These are phyloP conservation scores for Eubasilissa regina DNA, from an alignment of 1,140 invertebrate species.

Conservation along the genomic window DNA sequence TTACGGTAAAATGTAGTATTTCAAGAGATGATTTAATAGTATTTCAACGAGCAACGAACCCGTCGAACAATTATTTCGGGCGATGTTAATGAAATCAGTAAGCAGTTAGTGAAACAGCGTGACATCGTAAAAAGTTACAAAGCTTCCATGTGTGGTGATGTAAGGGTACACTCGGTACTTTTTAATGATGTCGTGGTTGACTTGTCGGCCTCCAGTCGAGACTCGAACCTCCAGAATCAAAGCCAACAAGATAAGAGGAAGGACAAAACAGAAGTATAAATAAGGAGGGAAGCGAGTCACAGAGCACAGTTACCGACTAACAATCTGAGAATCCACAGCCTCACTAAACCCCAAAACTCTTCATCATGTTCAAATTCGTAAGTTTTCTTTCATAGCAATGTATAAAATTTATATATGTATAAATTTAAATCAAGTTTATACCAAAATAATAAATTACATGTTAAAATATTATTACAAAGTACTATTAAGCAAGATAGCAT, in stretches of 20 bases:
- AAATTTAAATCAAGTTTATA: not conserved
- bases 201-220: not conserved
- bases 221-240: too few species aligned
- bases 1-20: too few species aligned
- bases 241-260: not conserved
- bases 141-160: too few species aligned
- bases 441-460: not conserved
- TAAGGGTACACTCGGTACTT: too few species aligned
- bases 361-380: conserved; percentile 36
- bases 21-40: too few species aligned
- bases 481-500: not conserved
- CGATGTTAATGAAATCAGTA: too few species aligned
- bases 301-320: conserved; percentile 55
- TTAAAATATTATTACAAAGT: not conserved
- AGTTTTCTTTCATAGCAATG: not conserved
- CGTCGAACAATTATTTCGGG: too few species aligned
- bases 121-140: too few species aligned
- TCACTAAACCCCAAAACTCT: conserved; percentile 55
- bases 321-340: conserved; percentile 64
- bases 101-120: too few species aligned
- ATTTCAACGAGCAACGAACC: too few species aligned
- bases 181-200: not conserved
- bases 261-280: conserved; percentile 5
- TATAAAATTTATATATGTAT: not conserved
- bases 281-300: not conserved